Percentiles rank a stretch among this genome's conserved stretches.
Conservation (phyloP, 2,113 vertebrate genomes). For the Formicarius rufipectus region DNA sequence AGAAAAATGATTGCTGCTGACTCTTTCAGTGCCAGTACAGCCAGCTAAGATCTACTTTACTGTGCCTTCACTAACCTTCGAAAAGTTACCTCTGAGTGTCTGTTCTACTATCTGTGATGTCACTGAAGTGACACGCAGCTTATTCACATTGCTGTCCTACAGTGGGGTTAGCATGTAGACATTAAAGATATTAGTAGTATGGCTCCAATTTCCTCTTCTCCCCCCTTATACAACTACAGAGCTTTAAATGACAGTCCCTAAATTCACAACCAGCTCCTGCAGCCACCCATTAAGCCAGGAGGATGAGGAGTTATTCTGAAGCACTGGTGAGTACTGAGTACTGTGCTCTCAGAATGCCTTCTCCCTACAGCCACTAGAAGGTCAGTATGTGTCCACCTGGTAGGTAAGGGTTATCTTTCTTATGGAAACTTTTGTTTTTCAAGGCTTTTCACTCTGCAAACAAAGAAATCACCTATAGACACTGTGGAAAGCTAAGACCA, state of each 20-base stretch:
- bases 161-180: background rate
- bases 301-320: background rate
- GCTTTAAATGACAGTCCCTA: background rate
- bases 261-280: background rate
- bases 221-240: background rate
- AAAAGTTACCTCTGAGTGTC: background rate
- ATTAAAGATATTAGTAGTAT: conserved; percentile 3
- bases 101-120: background rate
- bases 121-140: background rate
- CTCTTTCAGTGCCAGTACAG: background rate
- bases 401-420: conserved; percentile 21
- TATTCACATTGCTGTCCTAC: background rate
- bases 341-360: background rate
- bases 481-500: background rate
- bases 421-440: background rate
- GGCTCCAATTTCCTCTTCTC: background rate
- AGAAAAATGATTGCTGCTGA: conserved; percentile 53
- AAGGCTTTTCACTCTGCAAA: background rate
- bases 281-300: background rate
- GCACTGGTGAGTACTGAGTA: background rate
- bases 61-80: background rate
- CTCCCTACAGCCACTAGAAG: background rate
- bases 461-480: background rate
- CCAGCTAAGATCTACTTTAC: background rate
- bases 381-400: background rate